Percentiles rank a stretch among this genome's conserved stretches.
Evolutionary conservation across 2,888 invertebrate species (phyloP).

Genomic region (Caenorhabditis wallacei): DNA sequence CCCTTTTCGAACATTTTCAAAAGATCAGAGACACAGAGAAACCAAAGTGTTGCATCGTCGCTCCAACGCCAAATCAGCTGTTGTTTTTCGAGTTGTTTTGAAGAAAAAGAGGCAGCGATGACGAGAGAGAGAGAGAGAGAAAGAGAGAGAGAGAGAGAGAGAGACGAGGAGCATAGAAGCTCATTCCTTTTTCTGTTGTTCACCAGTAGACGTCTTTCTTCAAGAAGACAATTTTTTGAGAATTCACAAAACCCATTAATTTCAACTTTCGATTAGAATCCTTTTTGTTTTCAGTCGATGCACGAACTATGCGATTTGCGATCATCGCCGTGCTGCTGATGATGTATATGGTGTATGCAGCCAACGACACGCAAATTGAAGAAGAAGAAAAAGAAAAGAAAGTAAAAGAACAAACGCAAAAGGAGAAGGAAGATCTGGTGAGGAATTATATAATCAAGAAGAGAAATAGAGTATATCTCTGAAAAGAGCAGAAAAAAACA

Average conservation of each 20-base stretch:
- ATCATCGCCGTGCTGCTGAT: neutral
- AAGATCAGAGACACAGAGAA: slow-evolving; percentile 37
- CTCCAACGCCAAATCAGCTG: slow-evolving; percentile 62
- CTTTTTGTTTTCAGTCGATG: slow-evolving; percentile 46
- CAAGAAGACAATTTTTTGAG: neutral
- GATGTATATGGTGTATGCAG: slow-evolving; percentile 7
- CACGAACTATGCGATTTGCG: slow-evolving; percentile 46
- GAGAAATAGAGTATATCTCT: slow-evolving; percentile 1
- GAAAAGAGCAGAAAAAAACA: slow-evolving; percentile 5
- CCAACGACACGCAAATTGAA: neutral
- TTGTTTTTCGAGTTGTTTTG: slow-evolving; percentile 63
- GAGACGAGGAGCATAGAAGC: slow-evolving; percentile 3
- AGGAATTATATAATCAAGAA: slow-evolving; percentile 1
- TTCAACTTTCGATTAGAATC: neutral
- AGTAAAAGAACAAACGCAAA: neutral
- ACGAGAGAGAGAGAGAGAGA: slow-evolving; percentile 21
- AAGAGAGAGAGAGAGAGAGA: slow-evolving; percentile 25
- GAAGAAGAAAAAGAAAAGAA: neutral
- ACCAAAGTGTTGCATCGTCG: slow-evolving; percentile 45
- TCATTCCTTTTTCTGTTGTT: slow-evolving; percentile 20
- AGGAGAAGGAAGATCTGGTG: slow-evolving; percentile 5
- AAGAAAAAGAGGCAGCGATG: slow-evolving; percentile 14
- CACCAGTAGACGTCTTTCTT: neutral
- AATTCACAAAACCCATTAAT: neutral
- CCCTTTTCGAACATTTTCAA: slow-evolving; percentile 36